A percentile compares a stretch with the other conserved stretches of the same genome.
Evolutionary conservation across 2,888 invertebrate genomes (phyloP).

Genomic region (Aspidapion aeneum): DNA sequence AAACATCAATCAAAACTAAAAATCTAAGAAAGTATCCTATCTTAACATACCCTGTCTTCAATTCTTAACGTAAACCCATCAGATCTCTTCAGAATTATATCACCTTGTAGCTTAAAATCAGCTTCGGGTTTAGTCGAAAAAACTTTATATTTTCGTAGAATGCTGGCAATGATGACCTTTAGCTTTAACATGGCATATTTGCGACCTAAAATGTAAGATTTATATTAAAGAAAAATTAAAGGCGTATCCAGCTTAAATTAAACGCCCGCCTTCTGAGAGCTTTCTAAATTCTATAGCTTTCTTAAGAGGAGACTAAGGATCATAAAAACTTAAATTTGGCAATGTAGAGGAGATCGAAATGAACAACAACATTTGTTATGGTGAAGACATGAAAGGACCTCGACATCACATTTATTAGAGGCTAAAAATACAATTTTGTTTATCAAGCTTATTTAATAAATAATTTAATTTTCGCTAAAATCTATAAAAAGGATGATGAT

Average conservation of each 20-base stretch:
- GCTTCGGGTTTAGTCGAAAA: constrained; percentile 48
- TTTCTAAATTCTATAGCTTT: background rate
- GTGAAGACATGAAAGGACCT: no score
- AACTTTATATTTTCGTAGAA: constrained; percentile 61
- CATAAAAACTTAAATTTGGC: background rate
- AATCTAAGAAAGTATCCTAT: no score
- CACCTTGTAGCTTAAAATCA: constrained; percentile 60
- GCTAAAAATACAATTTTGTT: no score
- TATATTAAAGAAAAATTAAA: no score
- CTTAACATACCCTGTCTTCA: constrained; percentile 28
- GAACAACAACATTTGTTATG: no score
- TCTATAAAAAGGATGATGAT: no score
- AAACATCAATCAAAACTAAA: no score
- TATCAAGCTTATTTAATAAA: no score
- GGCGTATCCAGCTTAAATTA: no score
- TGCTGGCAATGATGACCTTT: constrained; percentile 61
- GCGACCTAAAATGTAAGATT: constrained; percentile 50
- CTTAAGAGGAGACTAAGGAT: background rate
- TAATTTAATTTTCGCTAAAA: no score
- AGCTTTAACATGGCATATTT: constrained; percentile 60
- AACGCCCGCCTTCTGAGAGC: background rate
- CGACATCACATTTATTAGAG: no score
- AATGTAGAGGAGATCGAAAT: no score
- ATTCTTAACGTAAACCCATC: constrained; percentile 57
- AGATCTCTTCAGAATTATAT: constrained; percentile 65